phyloP scores from a whole-genome alignment of 1,140 invertebrate species.

The Trissolcus basalis region DNA sequence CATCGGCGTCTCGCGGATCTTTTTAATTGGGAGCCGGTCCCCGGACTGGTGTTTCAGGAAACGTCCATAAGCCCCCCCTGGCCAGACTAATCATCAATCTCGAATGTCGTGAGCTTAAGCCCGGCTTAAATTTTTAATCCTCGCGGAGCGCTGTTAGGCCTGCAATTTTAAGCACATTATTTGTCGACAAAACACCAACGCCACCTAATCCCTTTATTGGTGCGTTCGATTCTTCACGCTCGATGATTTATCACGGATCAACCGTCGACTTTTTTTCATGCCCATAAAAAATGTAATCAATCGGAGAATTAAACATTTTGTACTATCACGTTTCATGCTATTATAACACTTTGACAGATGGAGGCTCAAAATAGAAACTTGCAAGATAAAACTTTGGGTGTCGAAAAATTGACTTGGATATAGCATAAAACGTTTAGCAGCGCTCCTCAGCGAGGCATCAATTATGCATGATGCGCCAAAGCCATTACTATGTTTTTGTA shows the following conservation, averaged over 20 bases:
- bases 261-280: neutral
- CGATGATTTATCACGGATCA: slow-evolving; percentile 17
- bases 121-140: slow-evolving; percentile 57
- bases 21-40: slow-evolving; percentile 32
- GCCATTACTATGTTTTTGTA: no score
- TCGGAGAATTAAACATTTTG: no score
- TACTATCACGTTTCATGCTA: no score
- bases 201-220: slow-evolving; percentile 42
- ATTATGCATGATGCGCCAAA: no score
- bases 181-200: slow-evolving; percentile 51
- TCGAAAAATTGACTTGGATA: no score
- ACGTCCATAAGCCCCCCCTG: slow-evolving; percentile 33
- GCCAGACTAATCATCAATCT: slow-evolving; percentile 50
- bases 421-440: no score
- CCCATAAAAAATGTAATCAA: no score
- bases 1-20: slow-evolving; percentile 8
- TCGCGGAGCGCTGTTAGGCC: slow-evolving; percentile 43
- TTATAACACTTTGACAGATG: no score
- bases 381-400: no score
- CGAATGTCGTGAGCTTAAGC: slow-evolving; percentile 51
- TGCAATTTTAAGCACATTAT: slow-evolving; percentile 59
- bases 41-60: slow-evolving; percentile 34
- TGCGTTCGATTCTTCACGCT: slow-evolving; percentile 32
- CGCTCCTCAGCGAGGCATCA: no score
- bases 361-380: no score